Base-by-base conservation (phyloP, 1,140 invertebrate genomes). In the Maniola jurtina region DNA sequence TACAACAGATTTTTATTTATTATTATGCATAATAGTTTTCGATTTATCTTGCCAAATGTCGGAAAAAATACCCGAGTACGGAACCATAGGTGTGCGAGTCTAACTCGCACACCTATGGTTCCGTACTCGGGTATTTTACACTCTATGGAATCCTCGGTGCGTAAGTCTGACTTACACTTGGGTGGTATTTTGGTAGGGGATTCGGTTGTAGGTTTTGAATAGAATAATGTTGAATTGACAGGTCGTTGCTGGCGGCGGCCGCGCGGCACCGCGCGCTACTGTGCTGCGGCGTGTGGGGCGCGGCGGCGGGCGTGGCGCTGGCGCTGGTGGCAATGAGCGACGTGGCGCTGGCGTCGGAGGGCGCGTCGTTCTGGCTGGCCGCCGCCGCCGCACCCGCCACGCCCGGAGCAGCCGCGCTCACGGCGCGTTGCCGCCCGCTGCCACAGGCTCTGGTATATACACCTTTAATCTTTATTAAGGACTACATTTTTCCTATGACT, bases 311-410 rank as follows among this genome's bases (percentile, higher is more conserved):
- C 16, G 68, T 84, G 35, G 81, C 80, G 1, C 66, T 88, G 50
- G 80, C 81, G n/a, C 71, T 91, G 69, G 70, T 84, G 61, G 81
- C 83, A 25, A 65, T 89, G 33, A 75, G 81, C 35, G 90, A 91
- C 71, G 72, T 90, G 61, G 74, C 77, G 1, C 34, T 91, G 47
- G 87, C 86, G 10, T 78, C 82, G 0, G 87, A 90, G 66, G 61
- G 75, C 15, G 80, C 89, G 45, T 82, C 74, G n/a, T 89, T 90
- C 71, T 70, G 76, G 13, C 60, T 83, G 40, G 54, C 77, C 16
- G 62, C 59, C 13, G 71, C 68, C 6, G 65, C 69, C 47, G 59
- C 68, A 34, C 68, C 79, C 4, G 66, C 79, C 42, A 60, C 75
- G 50, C 80, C 84, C 8, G 83, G 79, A n/a, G 64, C 76, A 5